phyloP scores from a whole-genome alignment of 2,888 invertebrate species.

The Pandemis corylana region DNA sequence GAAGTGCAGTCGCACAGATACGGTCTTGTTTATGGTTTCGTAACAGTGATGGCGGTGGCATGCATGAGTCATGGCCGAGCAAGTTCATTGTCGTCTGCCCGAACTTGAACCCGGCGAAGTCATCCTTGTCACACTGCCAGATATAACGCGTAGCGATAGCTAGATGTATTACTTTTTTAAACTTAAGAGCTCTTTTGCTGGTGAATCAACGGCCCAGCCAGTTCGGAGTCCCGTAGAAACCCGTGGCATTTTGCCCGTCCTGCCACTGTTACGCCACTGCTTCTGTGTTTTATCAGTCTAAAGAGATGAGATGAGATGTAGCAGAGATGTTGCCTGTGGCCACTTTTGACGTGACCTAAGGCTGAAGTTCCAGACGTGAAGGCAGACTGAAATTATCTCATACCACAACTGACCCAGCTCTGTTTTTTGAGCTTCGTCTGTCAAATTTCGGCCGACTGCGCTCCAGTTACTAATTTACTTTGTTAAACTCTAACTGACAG shows the following conservation, averaged over 20 bases:
- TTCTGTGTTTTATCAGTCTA: neutral
- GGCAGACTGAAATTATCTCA: neutral
- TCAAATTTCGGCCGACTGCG: constrained; percentile 4
- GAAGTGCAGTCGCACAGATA: constrained; percentile 67
- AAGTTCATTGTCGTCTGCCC: constrained; percentile 83
- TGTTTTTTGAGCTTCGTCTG: constrained; percentile 16
- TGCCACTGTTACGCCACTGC: no score
- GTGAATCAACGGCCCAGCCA: no score
- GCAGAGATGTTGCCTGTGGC: neutral
- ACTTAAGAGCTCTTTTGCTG: no score
- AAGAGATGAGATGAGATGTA: no score
- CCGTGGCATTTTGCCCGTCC: no score
- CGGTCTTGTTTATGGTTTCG: constrained; percentile 78
- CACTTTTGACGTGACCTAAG: no score
- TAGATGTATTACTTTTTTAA: neutral
- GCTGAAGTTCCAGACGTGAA: neutral
- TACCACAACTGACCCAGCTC: neutral
- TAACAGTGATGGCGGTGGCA: constrained; percentile 74
- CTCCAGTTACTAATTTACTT: constrained; percentile 29
- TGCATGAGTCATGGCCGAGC: constrained; percentile 82
- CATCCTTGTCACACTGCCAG: constrained; percentile 56
- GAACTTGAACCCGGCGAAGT: constrained; percentile 80
- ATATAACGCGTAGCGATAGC: constrained; percentile 54
- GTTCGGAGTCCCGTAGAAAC: no score
- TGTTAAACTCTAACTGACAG: constrained; percentile 27